These are phyloP conservation scores for Phoenicopterus ruber DNA, from an alignment of 2,113 vertebrate genomes.

Conservation along the genomic window DNA sequence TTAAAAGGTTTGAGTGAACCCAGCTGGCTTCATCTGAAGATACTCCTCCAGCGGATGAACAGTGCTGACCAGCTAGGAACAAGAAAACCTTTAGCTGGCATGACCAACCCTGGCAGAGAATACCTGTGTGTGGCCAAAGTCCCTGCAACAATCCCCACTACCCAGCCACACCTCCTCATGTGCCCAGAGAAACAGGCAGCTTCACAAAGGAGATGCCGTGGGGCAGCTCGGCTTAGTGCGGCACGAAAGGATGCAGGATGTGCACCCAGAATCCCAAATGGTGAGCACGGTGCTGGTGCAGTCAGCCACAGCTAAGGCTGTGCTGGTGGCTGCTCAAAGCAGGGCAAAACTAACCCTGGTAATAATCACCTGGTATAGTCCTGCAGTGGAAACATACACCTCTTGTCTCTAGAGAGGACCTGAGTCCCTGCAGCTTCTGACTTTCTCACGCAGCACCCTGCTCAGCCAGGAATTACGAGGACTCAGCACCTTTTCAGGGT, in stretches of 20 bases:
- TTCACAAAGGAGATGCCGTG: not conserved
- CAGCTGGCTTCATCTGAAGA: not conserved
- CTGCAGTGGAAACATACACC: not conserved
- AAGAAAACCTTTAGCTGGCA: not conserved
- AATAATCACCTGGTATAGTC: not conserved
- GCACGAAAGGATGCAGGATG: not conserved
- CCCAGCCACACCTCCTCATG: not conserved
- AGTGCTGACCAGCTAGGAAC: accelerated
- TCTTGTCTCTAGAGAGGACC: not conserved
- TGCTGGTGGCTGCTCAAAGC: not conserved
- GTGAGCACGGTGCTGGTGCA: accelerated
- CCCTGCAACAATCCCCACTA: not conserved
- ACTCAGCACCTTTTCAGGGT: not conserved
- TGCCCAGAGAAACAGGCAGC: not conserved
- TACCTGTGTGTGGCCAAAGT: not conserved
- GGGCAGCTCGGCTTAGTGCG: accelerated
- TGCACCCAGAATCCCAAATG: not conserved
- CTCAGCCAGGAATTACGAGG: not conserved
- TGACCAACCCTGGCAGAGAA: not conserved
- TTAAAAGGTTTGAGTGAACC: not conserved
- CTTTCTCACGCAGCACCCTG: not conserved
- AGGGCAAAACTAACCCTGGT: not conserved
- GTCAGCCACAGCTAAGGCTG: not conserved
- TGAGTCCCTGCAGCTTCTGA: not conserved
- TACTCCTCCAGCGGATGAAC: not conserved